Evolutionary conservation across 2,888 invertebrate species (phyloP), one percentile per base, ranked within the genome.

Genomic region (Ophonus ardosiacus): DNA sequence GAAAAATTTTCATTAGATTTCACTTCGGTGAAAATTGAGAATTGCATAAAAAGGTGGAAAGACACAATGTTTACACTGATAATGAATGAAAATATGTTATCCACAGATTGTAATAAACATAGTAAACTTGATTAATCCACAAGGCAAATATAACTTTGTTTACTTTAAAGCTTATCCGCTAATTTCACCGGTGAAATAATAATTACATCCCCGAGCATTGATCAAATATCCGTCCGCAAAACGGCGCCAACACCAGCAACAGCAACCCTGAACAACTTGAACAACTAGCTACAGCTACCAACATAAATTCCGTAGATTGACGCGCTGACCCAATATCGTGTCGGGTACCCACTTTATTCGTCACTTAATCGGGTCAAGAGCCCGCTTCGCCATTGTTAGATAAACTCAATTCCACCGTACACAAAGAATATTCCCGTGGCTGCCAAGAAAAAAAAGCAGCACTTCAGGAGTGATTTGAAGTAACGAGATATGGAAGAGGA

Each of bases 351-450:
- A 68, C 68, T 68, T 68, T 68, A 68, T 68, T 38, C 68, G 68
- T 68, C 68, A 68, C 68, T 68, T 68, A 68, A 68, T 68, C 63
- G 68, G 68, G 68, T 68, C 68, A 68, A 68, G 68, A 24, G 68
- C 31, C 63, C 24, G 63, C 63, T 15, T 68, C 68, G 31, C 31
- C 38, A 68, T 68, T 68, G 68, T 68, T 38, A 38, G 68, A 31
- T 68, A 68, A 68, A 68, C 68, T 68, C 68, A 68, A 68, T 68
- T 68, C 31, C 68, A 38, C 31, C 15, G 68, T 68, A 68, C 38
- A 68, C 68, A 68, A 68, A 68, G 68, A 68, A 68, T 68, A 68
- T 68, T 68, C 68, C 68, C 15, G n/a, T 13, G 31, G 31, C 31
- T 31, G 31, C 21, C 24, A 63, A 63, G 63, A 63, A 63, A 63